These are phyloP conservation scores for Cyclura pinguis DNA, from an alignment of 2,797 vertebrate species.

Conservation along the genomic window DNA sequence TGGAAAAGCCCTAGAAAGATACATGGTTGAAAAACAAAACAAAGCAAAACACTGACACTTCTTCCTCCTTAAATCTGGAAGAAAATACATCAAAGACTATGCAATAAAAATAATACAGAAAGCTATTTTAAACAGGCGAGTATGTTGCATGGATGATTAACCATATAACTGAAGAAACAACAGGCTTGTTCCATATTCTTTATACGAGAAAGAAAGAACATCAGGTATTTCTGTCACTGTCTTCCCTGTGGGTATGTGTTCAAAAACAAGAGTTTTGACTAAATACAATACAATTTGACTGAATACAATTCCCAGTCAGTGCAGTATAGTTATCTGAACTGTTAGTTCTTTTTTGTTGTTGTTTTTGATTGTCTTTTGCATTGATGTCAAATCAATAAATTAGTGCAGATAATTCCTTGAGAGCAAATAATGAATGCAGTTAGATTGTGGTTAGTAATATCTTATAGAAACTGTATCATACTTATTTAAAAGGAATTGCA, in stretches of 20 bases:
- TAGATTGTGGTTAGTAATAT: no score
- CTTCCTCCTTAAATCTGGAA: constrained; percentile 19
- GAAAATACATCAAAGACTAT: constrained; percentile 58
- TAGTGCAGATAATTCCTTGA: not conserved
- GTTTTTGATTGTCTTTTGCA: not conserved
- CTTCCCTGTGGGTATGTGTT: not conserved
- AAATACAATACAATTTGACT: not conserved
- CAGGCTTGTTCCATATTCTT: not conserved
- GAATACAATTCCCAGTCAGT: not conserved
- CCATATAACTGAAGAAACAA: not conserved
- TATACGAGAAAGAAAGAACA: not conserved
- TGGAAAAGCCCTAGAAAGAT: constrained; percentile 39
- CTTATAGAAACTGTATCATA: no score
- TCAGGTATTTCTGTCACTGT: accelerated
- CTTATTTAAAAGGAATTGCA: no score
- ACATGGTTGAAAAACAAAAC: constrained; percentile 21
- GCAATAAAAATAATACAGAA: constrained; percentile 27
- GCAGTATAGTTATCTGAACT: not conserved
- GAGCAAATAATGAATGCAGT: not conserved
- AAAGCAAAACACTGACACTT: constrained; percentile 51
- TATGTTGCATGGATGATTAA: not conserved
- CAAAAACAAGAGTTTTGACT: not conserved
- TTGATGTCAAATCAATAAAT: not conserved
- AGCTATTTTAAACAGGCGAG: constrained; percentile 11
- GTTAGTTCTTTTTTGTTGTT: not conserved